Base-by-base conservation (phyloP, 2,888 invertebrate species). In the Mesochorus sp. region DNA sequence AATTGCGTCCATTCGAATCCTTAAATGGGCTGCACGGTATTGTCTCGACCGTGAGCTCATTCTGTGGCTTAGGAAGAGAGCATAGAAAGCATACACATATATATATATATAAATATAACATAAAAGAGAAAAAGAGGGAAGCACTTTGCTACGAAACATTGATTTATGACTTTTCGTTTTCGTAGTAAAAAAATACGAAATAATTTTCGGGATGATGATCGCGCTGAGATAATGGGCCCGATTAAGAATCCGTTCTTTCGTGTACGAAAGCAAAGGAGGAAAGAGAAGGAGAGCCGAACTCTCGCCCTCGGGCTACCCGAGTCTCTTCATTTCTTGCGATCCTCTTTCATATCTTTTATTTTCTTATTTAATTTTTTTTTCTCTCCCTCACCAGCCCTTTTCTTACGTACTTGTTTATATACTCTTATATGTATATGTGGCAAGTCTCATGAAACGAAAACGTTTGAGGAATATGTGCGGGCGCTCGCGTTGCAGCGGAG, bases 121-220 rank as follows among this genome's bases (percentile, higher is more conserved):
- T 34, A 21, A 31, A 64, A 42, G 61, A 68, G 49, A 44, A 64
- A 75, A 31, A 71, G 62, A 73, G 55, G 74, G 49, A 44, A 37
- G 57, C 49, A 62, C 47, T 55, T 62, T 55, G 85, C 59, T 64
- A 55, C 71, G 85, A 86, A 87, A 85, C 83, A 88, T 90, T 91
- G 90, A 91, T 91, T 91, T 91, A 91, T 90, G 90, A 90, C 88
- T 90, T 90, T 90, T 90, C 87, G 89, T 88, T 90, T 90, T 90
- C 89, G 87, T 87, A 88, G 90, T 88, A 89, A 90, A 90, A 90
- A 79, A 90, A 88, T 89, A 88, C 86, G 88, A 90, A 91, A 90
- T 91, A 90, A 90, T 90, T 89, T 90, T 90, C 85, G 89, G 87
- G 87, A 90, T 88, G 90, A 91, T 91, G 90, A 90, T 90, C 90